Evolutionary conservation across 2,888 invertebrate species (phyloP).

Genomic region (Xestia ashworthii): DNA sequence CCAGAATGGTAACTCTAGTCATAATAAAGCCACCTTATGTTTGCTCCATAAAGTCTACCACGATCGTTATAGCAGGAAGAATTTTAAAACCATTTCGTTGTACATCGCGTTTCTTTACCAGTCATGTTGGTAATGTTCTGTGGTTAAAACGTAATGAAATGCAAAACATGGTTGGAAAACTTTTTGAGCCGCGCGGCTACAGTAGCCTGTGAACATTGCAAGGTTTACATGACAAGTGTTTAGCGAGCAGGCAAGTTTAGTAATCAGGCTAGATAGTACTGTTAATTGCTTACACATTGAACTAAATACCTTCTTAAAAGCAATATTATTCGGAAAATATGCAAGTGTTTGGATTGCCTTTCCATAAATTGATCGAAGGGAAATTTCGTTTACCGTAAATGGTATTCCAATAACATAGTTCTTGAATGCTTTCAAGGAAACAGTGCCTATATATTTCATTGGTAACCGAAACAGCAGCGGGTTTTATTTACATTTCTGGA

Average conservation of each 20-base stretch:
- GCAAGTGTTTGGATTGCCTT: conserved; percentile 35
- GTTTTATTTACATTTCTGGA: not conserved
- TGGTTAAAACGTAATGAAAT: conserved; percentile 40
- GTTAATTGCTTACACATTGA: conserved; percentile 67
- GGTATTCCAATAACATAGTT: conserved; percentile 22
- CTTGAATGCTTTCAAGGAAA: conserved; percentile 12
- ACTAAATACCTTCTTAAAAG: conserved; percentile 56
- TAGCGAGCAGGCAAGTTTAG: conserved; percentile 62
- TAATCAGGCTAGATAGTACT: conserved; percentile 64
- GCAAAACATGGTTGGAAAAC: conserved; percentile 17
- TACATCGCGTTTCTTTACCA: conserved; percentile 41
- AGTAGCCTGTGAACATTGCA: conserved; percentile 56
- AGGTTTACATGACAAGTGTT: conserved; percentile 70
- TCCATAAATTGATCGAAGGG: conserved; percentile 37
- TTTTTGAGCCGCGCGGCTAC: not conserved
- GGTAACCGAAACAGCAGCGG: not conserved
- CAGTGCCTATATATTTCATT: conserved; percentile 5
- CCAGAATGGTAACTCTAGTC: conserved; percentile 70
- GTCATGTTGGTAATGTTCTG: not conserved
- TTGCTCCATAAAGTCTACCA: conserved; percentile 60
- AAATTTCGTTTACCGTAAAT: conserved; percentile 31
- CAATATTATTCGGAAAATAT: conserved; percentile 57
- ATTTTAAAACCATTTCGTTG: conserved; percentile 12
- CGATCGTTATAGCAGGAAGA: conserved; percentile 18
- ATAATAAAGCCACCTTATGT: conserved; percentile 74